A percentile compares a stretch with the other conserved stretches of the same genome.
Evolutionary conservation across 2,113 vertebrate species (phyloP).

Genomic region (Oostethus manadensis): DNA sequence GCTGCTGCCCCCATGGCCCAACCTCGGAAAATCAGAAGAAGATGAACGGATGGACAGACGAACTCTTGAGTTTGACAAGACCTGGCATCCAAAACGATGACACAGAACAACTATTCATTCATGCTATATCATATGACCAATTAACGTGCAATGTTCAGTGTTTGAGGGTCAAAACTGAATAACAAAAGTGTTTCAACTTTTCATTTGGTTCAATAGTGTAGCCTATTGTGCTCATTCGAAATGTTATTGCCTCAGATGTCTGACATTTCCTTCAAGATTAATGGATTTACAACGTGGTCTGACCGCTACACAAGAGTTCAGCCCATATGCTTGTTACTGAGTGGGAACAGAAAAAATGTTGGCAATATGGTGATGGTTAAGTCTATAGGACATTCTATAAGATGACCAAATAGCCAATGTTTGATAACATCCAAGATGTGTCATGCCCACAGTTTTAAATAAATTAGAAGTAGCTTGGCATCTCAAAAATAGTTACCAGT

Average conservation of each 20-base stretch:
- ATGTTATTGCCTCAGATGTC: neutral
- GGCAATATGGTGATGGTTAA: neutral
- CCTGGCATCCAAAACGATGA: neutral
- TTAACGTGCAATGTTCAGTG: conserved; percentile 8
- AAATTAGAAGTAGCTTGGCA: conserved; percentile 8
- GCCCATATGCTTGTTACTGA: conserved; percentile 4
- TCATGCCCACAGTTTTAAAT: neutral
- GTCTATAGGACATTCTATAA: neutral
- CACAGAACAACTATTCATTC: neutral
- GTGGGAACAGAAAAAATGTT: conserved; percentile 1
- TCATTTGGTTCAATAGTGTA: neutral
- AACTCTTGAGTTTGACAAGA: neutral
- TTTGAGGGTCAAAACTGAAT: neutral
- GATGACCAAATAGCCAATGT: neutral
- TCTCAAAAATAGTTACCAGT: neutral
- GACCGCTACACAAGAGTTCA: neutral
- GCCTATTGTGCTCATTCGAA: neutral
- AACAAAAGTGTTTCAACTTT: neutral
- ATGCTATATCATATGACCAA: conserved; percentile 11
- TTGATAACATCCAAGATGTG: conserved; percentile 6
- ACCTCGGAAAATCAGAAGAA: too few relatives aligned
- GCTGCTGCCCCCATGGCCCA: too few relatives aligned
- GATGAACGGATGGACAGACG: too few relatives aligned
- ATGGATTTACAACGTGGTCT: conserved; percentile 23
- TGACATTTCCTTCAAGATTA: conserved; percentile 8